Base-by-base conservation (phyloP, 2,113 vertebrate species). In the Sterna hirundo region DNA sequence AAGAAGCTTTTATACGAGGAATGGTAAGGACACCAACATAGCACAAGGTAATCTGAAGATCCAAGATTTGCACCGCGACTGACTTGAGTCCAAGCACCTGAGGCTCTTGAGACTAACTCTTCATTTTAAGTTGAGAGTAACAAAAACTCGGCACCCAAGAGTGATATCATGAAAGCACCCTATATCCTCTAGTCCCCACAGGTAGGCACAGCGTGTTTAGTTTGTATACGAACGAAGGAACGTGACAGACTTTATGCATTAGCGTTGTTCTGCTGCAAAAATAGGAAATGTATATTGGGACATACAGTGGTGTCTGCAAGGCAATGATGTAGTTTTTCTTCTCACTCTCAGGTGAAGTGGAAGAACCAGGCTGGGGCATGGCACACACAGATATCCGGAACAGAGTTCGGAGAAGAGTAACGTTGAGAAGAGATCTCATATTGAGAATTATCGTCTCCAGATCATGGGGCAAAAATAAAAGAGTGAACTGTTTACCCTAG, bases 381-480 rank as follows among this genome's bases (percentile, higher is more conserved):
- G 25, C 17, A 64, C 16, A 26, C 6, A 34, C 34, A 64, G 83
- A 68, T 8, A 27, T 32, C 38, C 8, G 2, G 40, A 74, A 12
- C 32, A 77, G 26, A 80, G 11, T 55, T 83, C 57, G 42, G 20
- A 51, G 16, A 44, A 85, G 7, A 54, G 18, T 60, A n/a, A 66
- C 0, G 0, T 4, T 49, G 34, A 64, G 15, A 49, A 60, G 10
- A 62, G 49, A 25, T 13, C 54, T 81, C 40, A 4, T 7, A 4
- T 13, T 77, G 40, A 36, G 34, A 69, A 69, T 69, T 4, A 52
- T 21, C 34, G 13, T 8, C 47, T 64, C 21, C 30, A 26, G 40
- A 36, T 54, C 10, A 7, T 15, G 16, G 30, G 26, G 15, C 10
- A 58, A 84, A 62, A 76, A 34, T 8, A 15, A 36, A 44, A 47